Percentiles rank a stretch among this genome's conserved stretches.
Conservation (phyloP, 1,140 invertebrate species). For the Drosophila bipectinata region DNA sequence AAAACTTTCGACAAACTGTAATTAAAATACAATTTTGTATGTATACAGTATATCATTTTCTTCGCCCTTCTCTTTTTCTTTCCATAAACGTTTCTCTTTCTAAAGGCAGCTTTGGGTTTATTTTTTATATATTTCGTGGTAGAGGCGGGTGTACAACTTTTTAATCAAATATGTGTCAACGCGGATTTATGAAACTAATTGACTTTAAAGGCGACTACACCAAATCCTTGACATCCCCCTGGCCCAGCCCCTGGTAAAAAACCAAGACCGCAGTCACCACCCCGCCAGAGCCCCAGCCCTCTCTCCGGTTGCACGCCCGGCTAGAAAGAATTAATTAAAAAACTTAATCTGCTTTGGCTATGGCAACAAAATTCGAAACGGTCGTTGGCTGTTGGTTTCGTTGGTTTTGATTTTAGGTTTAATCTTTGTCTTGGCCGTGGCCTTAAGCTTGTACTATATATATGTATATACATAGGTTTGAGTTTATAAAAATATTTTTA, state of each 20-base stretch:
- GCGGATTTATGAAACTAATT: conserved; percentile 76
- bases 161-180: conserved; percentile 77
- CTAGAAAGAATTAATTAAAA: conserved; percentile 72
- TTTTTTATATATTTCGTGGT: conserved; percentile 5
- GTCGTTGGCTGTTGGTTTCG: conserved; percentile 8
- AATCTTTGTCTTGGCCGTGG: conserved; percentile 2
- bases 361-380: conserved; percentile 28
- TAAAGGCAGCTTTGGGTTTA: conserved; percentile 1
- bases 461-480: background rate
- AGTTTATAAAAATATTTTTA: background rate
- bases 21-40: conserved; percentile 56
- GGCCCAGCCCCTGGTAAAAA: background rate
- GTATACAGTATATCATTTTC: conserved; percentile 12
- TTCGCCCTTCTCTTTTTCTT: background rate
- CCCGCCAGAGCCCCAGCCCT: too few relatives aligned
- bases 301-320: conserved; percentile 6
- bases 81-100: background rate
- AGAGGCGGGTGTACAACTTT: conserved; percentile 31
- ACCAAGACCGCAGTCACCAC: conserved; percentile 4
- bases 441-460: background rate
- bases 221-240: background rate
- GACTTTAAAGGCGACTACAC: conserved; percentile 44
- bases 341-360: conserved; percentile 72
- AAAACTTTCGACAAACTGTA: conserved; percentile 30
- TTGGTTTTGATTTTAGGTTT: conserved; percentile 30